phyloP scores from a whole-genome alignment of 2,113 vertebrate species.

The Gopherus flavomarginatus region DNA sequence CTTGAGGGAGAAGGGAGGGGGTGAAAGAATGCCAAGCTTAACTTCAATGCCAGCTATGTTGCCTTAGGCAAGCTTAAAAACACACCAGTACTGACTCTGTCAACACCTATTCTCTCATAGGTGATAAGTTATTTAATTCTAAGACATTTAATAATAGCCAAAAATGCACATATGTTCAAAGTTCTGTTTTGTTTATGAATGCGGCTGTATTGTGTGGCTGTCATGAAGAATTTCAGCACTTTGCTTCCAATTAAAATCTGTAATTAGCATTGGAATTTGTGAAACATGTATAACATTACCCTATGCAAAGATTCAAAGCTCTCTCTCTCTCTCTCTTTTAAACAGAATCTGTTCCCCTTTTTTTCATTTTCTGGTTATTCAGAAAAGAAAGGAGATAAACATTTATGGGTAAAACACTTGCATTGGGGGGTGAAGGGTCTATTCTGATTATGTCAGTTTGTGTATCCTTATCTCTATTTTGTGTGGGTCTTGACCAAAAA shows the following conservation, averaged over 20 bases:
- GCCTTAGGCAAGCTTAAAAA: conserved; percentile 44
- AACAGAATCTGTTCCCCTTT: neutral
- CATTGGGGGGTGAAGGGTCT: conserved; percentile 39
- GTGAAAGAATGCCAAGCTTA: conserved; percentile 54
- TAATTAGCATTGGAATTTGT: conserved; percentile 51
- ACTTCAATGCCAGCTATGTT: conserved; percentile 23
- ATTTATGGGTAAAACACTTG: conserved; percentile 64
- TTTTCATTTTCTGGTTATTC: conserved; percentile 58
- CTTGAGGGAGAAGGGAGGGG: conserved; percentile 4
- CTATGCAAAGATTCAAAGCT: neutral
- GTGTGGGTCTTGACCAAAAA: conserved; percentile 72
- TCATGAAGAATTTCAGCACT: conserved; percentile 1
- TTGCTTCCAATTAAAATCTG: conserved; percentile 22
- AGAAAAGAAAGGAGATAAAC: conserved; percentile 69
- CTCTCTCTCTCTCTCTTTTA: neutral
- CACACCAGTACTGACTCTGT: conserved; percentile 25
- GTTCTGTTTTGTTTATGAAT: conserved; percentile 42
- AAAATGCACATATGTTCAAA: conserved; percentile 45
- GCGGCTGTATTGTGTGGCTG: neutral
- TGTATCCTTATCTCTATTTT: conserved; percentile 69
- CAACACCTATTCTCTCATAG: conserved; percentile 44
- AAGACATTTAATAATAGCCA: neutral
- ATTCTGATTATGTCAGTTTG: conserved; percentile 72
- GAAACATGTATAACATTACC: conserved; percentile 19
- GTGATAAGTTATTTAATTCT: conserved; percentile 44